Evolutionary conservation across 2,113 vertebrate species (phyloP), one percentile per base, ranked within the genome.

Genomic region (Sapayoa aenigma): DNA sequence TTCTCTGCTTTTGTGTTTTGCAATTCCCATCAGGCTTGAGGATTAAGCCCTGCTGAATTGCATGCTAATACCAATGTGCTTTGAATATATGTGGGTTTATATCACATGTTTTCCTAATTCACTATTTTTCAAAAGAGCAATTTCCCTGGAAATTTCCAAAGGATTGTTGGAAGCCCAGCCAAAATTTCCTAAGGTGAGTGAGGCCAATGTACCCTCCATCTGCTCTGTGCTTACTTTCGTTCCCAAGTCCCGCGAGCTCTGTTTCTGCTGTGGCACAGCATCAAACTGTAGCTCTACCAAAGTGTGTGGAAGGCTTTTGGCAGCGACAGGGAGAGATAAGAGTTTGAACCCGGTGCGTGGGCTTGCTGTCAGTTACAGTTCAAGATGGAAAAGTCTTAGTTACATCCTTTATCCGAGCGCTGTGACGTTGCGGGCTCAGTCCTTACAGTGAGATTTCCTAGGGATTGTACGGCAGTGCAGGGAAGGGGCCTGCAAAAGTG

Each of bases 1-100:
- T 96, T 96, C 85, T 94, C 69, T 81, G 90, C 92, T 95, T 92
- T 96, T 95, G 79, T 95, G 85, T 93, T 95, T 81, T 78, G 88
- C 68, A 90, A 68, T 96, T 96, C 80, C 92, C 83, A 67, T 92
- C 85, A 93, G 92, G 79, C 65, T 83, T 80, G 88, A 92, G 90
- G 76, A 95, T 84, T 92, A 94, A 94, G 66, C 24, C 68, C 72
- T 72, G 84, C 63, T 74, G 87, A 92, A 96, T 56, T 88, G 85
- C 92, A 92, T 69, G 87, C 41, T 92, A 92, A 91, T 90, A 92
- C 76, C 85, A 86, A 60, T 86, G 92, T 84, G 90, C 83, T 93
- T 94, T 95, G 88, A 92, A 72, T 92, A 85, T 49, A 62, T 65
- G 79, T 60, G 94, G 76, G 68, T 77, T 93, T 92, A 58, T 81